Evolutionary conservation across 2,888 invertebrate species (phyloP).

Genomic region (Drosophila phalerata): DNA sequence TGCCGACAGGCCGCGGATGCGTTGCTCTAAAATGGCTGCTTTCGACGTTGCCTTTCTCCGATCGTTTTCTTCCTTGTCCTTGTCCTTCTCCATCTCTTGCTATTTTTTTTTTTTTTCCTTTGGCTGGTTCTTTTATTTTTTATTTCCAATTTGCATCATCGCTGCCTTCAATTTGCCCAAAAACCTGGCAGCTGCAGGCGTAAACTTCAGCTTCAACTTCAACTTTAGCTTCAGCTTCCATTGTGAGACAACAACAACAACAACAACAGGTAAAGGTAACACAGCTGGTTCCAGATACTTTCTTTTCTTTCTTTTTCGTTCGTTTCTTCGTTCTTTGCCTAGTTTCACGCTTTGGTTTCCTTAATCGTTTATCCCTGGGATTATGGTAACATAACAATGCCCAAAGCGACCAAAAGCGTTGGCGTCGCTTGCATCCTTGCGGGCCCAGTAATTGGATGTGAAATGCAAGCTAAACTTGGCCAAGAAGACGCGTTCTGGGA

Average conservation of each 20-base stretch:
- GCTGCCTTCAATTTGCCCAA: constrained; percentile 69
- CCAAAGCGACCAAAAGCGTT: constrained; percentile 63
- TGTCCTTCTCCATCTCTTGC: constrained; percentile 10
- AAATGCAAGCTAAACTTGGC: constrained; percentile 59
- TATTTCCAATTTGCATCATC: constrained; percentile 74
- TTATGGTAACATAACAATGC: constrained; percentile 78
- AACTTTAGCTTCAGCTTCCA: constrained; percentile 14
- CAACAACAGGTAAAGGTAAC: constrained; percentile 32
- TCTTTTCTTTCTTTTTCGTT: constrained; percentile 5
- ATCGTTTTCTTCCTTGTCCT: constrained; percentile 7
- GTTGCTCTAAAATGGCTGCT: constrained; percentile 50
- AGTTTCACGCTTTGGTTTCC: constrained; percentile 73
- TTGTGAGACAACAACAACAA: constrained; percentile 1
- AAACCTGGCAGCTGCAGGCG: constrained; percentile 36
- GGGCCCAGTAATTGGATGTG: constrained; percentile 72
- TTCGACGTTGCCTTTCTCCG: not conserved
- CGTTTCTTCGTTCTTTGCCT: constrained; percentile 43
- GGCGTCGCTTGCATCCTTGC: constrained; percentile 58
- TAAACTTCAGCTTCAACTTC: constrained; percentile 46
- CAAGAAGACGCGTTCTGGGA: constrained; percentile 27
- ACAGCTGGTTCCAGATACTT: constrained; percentile 37
- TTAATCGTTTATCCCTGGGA: constrained; percentile 75
- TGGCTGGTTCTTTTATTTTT: constrained; percentile 9
- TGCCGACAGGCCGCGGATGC: constrained; percentile 68
- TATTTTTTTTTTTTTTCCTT: not conserved